Evolutionary conservation across 2,797 vertebrate species (phyloP).

Genomic region (Gobio occitaniae): DNA sequence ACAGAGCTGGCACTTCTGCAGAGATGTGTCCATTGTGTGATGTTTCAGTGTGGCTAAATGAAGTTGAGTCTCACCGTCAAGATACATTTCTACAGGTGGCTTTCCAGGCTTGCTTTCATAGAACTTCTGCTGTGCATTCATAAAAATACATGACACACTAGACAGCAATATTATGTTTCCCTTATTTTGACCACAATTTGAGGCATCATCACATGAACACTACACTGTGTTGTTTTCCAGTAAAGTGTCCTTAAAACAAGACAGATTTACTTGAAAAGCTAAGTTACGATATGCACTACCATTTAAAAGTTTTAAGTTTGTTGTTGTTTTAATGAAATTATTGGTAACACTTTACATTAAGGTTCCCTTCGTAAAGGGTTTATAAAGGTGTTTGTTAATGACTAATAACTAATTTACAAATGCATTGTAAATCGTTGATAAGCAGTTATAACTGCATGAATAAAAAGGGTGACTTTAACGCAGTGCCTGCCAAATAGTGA

Average conservation of each 20-base stretch:
- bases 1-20: conserved; percentile 42
- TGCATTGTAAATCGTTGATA: no score
- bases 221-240: neutral
- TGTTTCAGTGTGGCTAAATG: conserved; percentile 9
- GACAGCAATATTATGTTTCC: neutral
- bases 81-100: conserved; percentile 14
- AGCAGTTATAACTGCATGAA: no score
- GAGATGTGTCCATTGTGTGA: conserved; percentile 34
- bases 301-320: no score
- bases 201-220: neutral
- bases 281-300: no score
- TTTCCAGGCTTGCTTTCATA: conserved; percentile 9
- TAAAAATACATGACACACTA: neutral
- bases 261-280: neutral
- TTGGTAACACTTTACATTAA: no score
- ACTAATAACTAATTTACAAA: no score
- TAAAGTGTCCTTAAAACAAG: neutral
- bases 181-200: neutral
- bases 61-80: conserved; percentile 21
- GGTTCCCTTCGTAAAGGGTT: no score
- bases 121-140: neutral
- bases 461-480: no score
- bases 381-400: no score
- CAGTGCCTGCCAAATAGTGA: no score
- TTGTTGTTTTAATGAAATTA: no score